These are phyloP conservation scores for Premnoplex brunnescens DNA, from an alignment of 2,797 vertebrate species.

Conservation along the genomic window DNA sequence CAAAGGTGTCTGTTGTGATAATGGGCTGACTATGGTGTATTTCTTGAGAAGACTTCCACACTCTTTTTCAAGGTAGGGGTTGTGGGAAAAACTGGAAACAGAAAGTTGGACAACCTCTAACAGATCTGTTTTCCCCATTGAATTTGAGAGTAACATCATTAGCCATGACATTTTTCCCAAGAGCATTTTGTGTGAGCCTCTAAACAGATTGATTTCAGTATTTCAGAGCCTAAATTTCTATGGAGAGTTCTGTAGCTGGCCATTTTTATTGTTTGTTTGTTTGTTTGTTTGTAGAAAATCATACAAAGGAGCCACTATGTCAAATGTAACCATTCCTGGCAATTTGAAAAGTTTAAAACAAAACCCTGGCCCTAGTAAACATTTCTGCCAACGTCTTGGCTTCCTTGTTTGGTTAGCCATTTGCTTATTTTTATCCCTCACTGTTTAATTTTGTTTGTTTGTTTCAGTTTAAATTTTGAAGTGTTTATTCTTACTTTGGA, in stretches of 20 bases:
- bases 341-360: background rate
- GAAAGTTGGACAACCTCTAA: background rate
- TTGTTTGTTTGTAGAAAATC: background rate
- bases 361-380: background rate
- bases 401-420: background rate
- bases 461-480: background rate
- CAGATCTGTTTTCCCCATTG: background rate
- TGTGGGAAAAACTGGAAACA: background rate
- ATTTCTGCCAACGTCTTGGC: background rate
- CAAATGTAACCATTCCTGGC: background rate
- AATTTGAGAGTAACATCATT: background rate
- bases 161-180: background rate
- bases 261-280: background rate
- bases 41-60: background rate
- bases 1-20: rapidly evolving
- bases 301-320: background rate
- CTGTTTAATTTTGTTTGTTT: background rate
- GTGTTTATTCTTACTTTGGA: background rate
- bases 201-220: background rate
- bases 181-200: background rate
- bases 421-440: background rate
- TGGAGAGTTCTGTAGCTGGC: background rate
- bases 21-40: background rate
- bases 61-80: background rate
- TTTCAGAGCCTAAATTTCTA: background rate